Base-by-base conservation (phyloP, 1,140 invertebrate species). In the Pachypsylla venusta region DNA sequence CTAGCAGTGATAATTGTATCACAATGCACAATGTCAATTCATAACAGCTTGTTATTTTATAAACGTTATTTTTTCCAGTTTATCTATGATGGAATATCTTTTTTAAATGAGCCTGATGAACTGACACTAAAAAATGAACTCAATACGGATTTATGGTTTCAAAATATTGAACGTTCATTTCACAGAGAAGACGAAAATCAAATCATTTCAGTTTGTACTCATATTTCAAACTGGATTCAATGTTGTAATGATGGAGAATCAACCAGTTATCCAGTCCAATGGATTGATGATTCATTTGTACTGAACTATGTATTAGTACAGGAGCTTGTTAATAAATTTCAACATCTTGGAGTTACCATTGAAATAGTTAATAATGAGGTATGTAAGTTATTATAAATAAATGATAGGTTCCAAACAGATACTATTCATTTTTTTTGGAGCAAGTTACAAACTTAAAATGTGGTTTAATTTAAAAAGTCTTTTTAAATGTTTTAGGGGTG, bases 21-120 rank as follows among this genome's bases (percentile, higher is more conserved):
- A n/a, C n/a, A n/a, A n/a, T n/a, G n/a, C n/a, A n/a, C n/a, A n/a
- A n/a, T n/a, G n/a, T n/a, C n/a, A n/a, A n/a, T n/a, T n/a, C n/a
- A n/a, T n/a, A n/a, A n/a, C n/a, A n/a, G n/a, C n/a, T n/a, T n/a
- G n/a, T n/a, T n/a, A n/a, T n/a, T n/a, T n/a, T n/a, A n/a, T n/a
- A n/a, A n/a, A n/a, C n/a, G n/a, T n/a, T n/a, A n/a, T n/a, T 63
- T 74, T 63, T 75, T 77, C 57, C 69, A 87, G 84, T 78, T 82
- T 64, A 72, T 74, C 25, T 80, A 81, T 67, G 70, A 80, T 59
- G 83, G 84, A 27, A 75, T 87, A 55, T 75, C 81, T 5, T 87
- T 78, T 64, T 62, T 86, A 1, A 81, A 81, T 67, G 73, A 77
- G 64, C 62, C 62, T 5, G 79, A 78, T 26, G 70, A 75, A 62